Percentiles rank a stretch among this genome's conserved stretches.
phyloP scores from a whole-genome alignment of 1,140 invertebrate species.

The Zophobas morio region DNA sequence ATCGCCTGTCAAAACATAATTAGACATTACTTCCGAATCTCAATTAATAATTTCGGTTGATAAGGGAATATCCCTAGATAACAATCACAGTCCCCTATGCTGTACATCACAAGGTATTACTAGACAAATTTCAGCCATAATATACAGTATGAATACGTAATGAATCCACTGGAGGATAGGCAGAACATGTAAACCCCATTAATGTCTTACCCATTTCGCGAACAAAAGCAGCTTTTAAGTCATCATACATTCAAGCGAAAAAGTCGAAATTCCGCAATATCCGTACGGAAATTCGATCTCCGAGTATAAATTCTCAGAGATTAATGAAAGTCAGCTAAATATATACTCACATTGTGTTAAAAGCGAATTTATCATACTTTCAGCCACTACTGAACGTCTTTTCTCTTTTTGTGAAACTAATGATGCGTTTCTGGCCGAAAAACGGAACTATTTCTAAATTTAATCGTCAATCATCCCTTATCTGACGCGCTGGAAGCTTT shows the following conservation, averaged over 20 bases:
- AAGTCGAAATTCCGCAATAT: slow-evolving; percentile 16
- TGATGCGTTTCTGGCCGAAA: background rate
- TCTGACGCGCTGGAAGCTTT: slow-evolving; percentile 1
- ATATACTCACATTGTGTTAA: slow-evolving; percentile 7
- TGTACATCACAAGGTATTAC: background rate
- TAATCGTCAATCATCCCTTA: slow-evolving; percentile 29
- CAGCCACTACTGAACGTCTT: background rate
- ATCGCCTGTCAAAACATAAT: background rate
- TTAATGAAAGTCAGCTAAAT: slow-evolving; percentile 8
- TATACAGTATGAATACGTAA: slow-evolving; percentile 11
- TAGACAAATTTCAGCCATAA: slow-evolving; percentile 9
- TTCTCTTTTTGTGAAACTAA: background rate
- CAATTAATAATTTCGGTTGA: slow-evolving; percentile 2
- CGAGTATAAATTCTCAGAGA: background rate
- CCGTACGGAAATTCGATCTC: slow-evolving; percentile 2
- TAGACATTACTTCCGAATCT: background rate
- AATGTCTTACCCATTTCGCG: background rate
- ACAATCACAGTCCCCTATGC: slow-evolving; percentile 1
- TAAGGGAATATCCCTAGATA: slow-evolving; percentile 1
- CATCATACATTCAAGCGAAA: background rate
- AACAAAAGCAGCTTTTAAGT: background rate
- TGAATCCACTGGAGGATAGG: slow-evolving; percentile 21
- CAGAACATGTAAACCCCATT: slow-evolving; percentile 38
- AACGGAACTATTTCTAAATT: slow-evolving; percentile 22
- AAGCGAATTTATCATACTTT: slow-evolving; percentile 37